Evolutionary conservation across 2,113 vertebrate genomes (phyloP), one percentile per base, ranked within the genome.

Genomic region (Prionailurus viverrinus): DNA sequence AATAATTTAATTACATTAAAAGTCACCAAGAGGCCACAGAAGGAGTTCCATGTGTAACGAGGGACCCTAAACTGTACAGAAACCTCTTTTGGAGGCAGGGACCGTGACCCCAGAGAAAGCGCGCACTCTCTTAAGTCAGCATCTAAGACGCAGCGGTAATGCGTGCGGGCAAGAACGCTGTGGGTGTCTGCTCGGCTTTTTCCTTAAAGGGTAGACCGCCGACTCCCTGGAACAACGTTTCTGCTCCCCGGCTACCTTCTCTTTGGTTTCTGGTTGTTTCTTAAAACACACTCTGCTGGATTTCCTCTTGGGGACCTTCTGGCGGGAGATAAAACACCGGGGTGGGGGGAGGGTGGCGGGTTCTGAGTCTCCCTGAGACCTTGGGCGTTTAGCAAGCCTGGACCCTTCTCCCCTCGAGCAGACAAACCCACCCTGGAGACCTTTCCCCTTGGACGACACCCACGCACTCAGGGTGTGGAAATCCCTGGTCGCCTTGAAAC

Each of bases 61-160:
- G 51, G 66, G 27, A 31, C 66, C 27, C 33, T 48, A 45, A 53
- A 29, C 41, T 25, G 10, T 31, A 65, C 12, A 25, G 71, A 0
- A 19, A 6, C 31, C 61, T 41, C 41, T 61, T 25, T 58, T 23
- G 13, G 4, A 68, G 36, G 61, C 3, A 0, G 8, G 68, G 29
- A 21, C 39, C 3, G 48, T 10, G 71, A 39, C 25, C 25, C 12
- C 27, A 1, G 31, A 45, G 58, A 16, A 45, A 55, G 12, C 58
- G 6, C 16, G 41, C 55, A 14, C 12, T 18, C 16, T 7, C 12
- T 12, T 0, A 66, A 41, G 31, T 27, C 36, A 71, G 51, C 33
- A 7, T 12, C 5, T 19, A 27, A 45, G 73, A 48, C 19, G 21
- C 1, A 9, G 15, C 29, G 2, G 0, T 7, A 1, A 4, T 1